Conservation (phyloP, 1,140 invertebrate species). For the Bombus waltoni region DNA sequence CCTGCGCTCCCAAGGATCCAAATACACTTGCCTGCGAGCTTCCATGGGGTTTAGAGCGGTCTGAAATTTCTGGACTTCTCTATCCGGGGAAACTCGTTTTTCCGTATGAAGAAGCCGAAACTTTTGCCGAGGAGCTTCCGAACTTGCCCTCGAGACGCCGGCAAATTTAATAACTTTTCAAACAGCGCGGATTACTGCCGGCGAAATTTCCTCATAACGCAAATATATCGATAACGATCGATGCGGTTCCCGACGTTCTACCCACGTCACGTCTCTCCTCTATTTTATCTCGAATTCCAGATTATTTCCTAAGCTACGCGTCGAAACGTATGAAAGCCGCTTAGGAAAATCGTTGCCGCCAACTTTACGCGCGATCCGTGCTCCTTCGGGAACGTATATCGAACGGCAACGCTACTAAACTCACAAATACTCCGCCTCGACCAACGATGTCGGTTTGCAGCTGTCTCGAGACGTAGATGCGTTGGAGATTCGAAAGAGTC, state of each 20-base stretch:
- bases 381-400: too few relatives aligned
- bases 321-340: not conserved
- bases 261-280: not conserved
- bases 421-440: too few relatives aligned
- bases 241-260: not conserved
- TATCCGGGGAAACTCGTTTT: conserved; percentile 60
- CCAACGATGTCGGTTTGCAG: too few relatives aligned
- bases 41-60: conserved; percentile 36
- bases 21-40: conserved; percentile 34
- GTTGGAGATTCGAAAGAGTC: too few relatives aligned
- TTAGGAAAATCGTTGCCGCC: not conserved
- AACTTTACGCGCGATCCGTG: not conserved
- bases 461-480: too few relatives aligned
- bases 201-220: not conserved
- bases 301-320: not conserved
- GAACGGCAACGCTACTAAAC: too few relatives aligned
- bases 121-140: conserved; percentile 31
- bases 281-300: not conserved
- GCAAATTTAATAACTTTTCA: conserved; percentile 66
- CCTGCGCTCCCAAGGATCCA: conserved; percentile 15
- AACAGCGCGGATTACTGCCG: conserved; percentile 32
- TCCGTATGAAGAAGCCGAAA: conserved; percentile 53
- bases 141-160: conserved; percentile 50
- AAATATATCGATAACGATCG: conserved; percentile 43
- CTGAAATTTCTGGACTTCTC: conserved; percentile 63